A percentile compares a stretch with the other conserved stretches of the same genome.
phyloP scores from a whole-genome alignment of 2,888 invertebrate species.

The Eugnorisma glareosa region DNA sequence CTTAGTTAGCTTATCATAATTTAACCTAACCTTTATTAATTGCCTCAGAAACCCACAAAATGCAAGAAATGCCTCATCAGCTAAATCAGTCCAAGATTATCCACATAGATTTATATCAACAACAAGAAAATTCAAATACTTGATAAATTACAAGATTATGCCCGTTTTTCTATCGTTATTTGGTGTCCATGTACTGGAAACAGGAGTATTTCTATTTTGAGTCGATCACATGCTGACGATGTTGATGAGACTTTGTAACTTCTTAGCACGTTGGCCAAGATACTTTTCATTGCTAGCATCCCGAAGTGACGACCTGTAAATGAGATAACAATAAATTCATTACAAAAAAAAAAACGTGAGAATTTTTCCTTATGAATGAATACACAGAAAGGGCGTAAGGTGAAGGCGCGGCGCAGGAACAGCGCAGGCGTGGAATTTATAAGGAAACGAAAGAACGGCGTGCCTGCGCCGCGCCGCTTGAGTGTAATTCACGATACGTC shows the following conservation, averaged over 20 bases:
- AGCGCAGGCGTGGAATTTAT: no score
- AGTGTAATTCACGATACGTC: no score
- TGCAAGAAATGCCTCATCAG: not conserved
- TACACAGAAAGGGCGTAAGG: no score
- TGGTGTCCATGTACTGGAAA: constrained; percentile 82
- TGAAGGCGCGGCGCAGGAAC: no score
- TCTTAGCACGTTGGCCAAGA: constrained; percentile 78
- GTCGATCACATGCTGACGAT: constrained; percentile 72
- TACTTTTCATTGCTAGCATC: constrained; percentile 83
- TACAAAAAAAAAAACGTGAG: not conserved
- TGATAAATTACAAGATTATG: constrained; percentile 13
- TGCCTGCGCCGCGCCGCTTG: no score
- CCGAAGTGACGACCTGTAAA: constrained; percentile 83
- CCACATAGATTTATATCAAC: not conserved
- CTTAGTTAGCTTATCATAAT: no score
- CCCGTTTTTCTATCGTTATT: constrained; percentile 75
- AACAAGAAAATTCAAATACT: not conserved
- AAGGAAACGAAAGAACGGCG: no score
- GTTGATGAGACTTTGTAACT: constrained; percentile 76
- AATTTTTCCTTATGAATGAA: not conserved
- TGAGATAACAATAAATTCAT: constrained; percentile 9
- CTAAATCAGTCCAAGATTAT: not conserved
- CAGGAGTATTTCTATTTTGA: constrained; percentile 83
- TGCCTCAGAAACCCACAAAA: not conserved
- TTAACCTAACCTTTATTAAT: constrained; percentile 1